Evolutionary conservation across 1,140 invertebrate genomes (phyloP), one percentile per base, ranked within the genome.

Genomic region (Zelostemma sp.): DNA sequence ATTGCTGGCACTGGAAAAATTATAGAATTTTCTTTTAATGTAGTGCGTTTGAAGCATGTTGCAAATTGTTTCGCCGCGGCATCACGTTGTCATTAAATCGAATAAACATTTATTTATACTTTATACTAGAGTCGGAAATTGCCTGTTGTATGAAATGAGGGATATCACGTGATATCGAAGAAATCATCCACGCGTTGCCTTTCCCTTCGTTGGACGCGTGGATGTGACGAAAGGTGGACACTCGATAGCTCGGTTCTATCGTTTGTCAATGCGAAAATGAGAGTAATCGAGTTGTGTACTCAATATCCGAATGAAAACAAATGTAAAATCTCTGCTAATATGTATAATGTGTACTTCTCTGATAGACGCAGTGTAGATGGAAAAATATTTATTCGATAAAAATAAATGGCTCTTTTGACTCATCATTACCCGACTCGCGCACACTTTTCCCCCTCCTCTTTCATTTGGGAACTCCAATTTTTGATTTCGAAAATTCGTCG

Each of bases 371-470:
- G 80, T n/a, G n/a, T 83, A 80, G 79, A 80, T 83, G 81, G 75
- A 79, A 76, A 68, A 80, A 81, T 82, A 83, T 83, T 83, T 83
- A 83, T 83, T 82, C 78, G 73, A 80, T 73, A 67, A 81, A 68
- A 83, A 79, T 81, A 79, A 81, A 81, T 75, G 77, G 74, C 80
- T 81, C 81, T 80, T 78, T 71, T 73, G 76, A n/a, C n/a, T n/a
- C n/a, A n/a, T n/a, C n/a, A 28, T 28, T 8, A 28, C 25, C 25
- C 25, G 25, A 28, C 25, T 28, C 25, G 8, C 25, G 25, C 25
- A 28, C 25, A 28, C 8, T 28, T 28, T n/a, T n/a, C n/a, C n/a
- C n/a, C n/a, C n/a, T n/a, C n/a, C n/a, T n/a, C n/a, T n/a, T n/a
- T n/a, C n/a, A n/a, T n/a, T n/a, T n/a, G n/a, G n/a, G n/a, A n/a